Base-by-base conservation (phyloP, 2,888 invertebrate genomes). In the Sericinus montela region DNA sequence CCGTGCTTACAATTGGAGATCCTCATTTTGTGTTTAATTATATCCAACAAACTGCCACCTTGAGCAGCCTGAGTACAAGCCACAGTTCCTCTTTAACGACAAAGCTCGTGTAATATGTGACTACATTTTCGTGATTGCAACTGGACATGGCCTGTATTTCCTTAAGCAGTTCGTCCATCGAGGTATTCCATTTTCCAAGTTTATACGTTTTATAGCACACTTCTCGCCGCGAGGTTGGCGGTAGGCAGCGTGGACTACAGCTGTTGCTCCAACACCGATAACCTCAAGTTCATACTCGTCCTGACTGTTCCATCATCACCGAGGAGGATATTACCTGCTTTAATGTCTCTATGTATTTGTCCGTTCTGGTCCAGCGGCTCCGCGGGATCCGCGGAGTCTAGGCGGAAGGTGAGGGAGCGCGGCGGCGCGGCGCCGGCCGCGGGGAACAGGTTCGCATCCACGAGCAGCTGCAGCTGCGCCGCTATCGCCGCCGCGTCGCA, bases 111-210 rank as follows among this genome's bases (percentile, higher is more conserved):
- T 98, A 96, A 88, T 99, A 99, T n/a, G 97, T 98, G 54, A 99
- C 99, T 10, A 99, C 99, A 85, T 99, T 99, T 82, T 99, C 99
- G 86, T 99, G 99, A 77, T 98, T 96, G 84, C 99, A 99, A 61
- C 98, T 97, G 52, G 98, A 98, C 99, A 99, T 99, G 25, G 99
- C 99, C 86, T 99, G 98, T 54, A 93, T 94, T 77, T 94, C 95
- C 85, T 92, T 97, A 79, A 98, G 90, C 54, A 99, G 90, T 81
- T 99, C 99, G 79, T 99, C 99, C 95, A 99, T 99, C 58, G 98
- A 98, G 9, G 99, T 99, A 88, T 99, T 99, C 96, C 99, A 99
- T 91, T 99, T 99, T 99, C 99, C 71, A 99, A 91, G 85, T 99
- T 99, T 80, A 99, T 99, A 62, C 98, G 92, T 82, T 99, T 99